Evolutionary conservation across 2,888 invertebrate genomes (phyloP), one percentile per base, ranked within the genome.

Genomic region (Platerodrilus igneus): DNA sequence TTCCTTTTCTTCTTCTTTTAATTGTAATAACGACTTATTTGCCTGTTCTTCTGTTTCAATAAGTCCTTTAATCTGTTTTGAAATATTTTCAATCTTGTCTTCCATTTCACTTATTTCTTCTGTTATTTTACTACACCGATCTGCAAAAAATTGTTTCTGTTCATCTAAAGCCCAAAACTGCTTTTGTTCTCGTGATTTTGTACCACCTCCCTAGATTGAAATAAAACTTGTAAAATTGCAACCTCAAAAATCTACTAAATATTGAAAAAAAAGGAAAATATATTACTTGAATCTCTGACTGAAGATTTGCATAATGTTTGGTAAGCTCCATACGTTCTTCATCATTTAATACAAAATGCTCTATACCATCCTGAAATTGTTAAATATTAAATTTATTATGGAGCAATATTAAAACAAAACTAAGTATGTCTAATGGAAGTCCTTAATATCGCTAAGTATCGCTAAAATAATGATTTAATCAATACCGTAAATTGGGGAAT

Each of bases 221-320:
- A 37, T 27, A 31, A 13, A 32, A 26, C 9, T 9, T n/a, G n/a
- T n/a, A n/a, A n/a, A n/a, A 25, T 19, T 27, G 13, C 17, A 4
- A 28, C 22, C 13, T 18, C 15, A 21, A 10, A 11, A 8, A 33
- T 22, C 15, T 10, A 9, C 4, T 6, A n/a, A 33, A 16, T 21
- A 14, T 9, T 9, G 10, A 4, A 3, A 7, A 41, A 17, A 13
- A 31, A 23, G 17, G 23, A 41, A 35, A 34, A 15, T n/a, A n/a
- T n/a, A 26, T 77, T 79, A 66, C 86, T 78, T 71, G 78, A 59
- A 83, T 71, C 68, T 84, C 83, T 2, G 78, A 74, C 58, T 78
- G 79, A 41, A 86, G 67, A 14, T 81, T 78, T 8, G 81, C 81
- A 70, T 88, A 90, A 64, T 86, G 85, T 51, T 86, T 79, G 3